Percentiles rank a stretch among this genome's conserved stretches.
These are phyloP conservation scores for Condylura cristata DNA, from an alignment of 2,113 vertebrate species.

Conservation along the genomic window DNA sequence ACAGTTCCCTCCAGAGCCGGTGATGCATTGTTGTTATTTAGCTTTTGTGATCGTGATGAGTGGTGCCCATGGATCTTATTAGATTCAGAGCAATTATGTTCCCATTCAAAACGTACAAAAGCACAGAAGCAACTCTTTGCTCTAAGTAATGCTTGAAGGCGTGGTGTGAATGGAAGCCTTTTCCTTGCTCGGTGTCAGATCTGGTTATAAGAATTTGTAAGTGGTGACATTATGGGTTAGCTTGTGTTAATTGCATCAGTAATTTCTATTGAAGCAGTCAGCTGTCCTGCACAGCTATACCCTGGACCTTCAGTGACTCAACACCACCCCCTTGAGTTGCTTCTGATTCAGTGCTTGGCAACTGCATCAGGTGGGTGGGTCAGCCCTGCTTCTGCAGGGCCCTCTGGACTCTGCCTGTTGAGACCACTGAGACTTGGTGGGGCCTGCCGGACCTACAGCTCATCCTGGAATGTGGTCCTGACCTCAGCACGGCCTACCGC, in stretches of 20 bases:
- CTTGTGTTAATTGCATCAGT: background rate
- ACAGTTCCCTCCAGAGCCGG: background rate
- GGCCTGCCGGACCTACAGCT: background rate
- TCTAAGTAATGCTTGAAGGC: background rate
- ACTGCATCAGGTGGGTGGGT: accelerated
- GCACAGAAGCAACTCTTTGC: too few relatives aligned
- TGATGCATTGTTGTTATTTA: background rate
- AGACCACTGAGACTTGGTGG: background rate
- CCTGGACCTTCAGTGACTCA: background rate
- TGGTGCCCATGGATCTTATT: background rate
- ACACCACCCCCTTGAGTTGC: accelerated
- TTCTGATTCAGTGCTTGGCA: too few relatives aligned
- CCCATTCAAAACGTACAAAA: background rate
- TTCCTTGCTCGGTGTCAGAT: accelerated
- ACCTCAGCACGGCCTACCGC: too few relatives aligned
- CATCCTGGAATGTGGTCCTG: too few relatives aligned
- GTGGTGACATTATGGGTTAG: background rate
- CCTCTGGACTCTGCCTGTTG: accelerated
- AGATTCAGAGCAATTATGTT: background rate
- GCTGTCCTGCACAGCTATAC: background rate
- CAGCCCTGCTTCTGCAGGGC: accelerated
- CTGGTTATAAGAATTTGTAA: background rate
- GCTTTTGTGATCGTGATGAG: background rate
- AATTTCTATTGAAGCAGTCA: accelerated
- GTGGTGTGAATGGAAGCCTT: background rate